Evolutionary conservation across 1,140 invertebrate species (phyloP), one percentile per base, ranked within the genome.

Genomic region (Antheraea mylitta): DNA sequence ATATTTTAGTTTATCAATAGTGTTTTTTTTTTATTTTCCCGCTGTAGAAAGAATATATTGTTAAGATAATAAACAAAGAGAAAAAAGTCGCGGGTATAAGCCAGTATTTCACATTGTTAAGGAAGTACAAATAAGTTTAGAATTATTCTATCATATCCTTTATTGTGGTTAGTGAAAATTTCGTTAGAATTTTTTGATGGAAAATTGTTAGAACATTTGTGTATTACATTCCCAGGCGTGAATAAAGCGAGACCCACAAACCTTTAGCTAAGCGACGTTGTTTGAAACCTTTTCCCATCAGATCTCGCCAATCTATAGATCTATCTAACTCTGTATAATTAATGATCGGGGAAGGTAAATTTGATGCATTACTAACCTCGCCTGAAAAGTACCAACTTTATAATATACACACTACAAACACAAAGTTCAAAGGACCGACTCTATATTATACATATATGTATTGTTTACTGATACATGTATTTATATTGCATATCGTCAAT

Each of bases 241-340:
- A 60, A 42, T 68, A 73, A 87, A 85, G 87, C 82, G 78, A 75
- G 73, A 72, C 89, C 85, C 86, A 91, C 89, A 78, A 90, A 91
- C 87, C 89, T 91, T 89, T 85, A 87, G 79, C 80, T 59, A 91
- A 84, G 75, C 80, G 58, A 62, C 85, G 74, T 72, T 81, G 79
- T 76, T 75, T 79, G 65, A 73, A 74, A 72, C 63, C 72, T 79
- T 86, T 89, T 71, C 82, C 81, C 72, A 91, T 79, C 53, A 91
- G 78, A 59, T 91, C 87, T 65, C 78, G 81, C 89, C 89, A 91
- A 87, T 90, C 86, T 87, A 91, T 86, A 62, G 89, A 91, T 70
- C 85, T 86, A 90, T 91, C 89, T 91, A 91, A 90, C 70, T 91
- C 89, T 84, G 74, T 91, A 81, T 91, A 91, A 66, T 80, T 76